Base-by-base conservation (phyloP, 2,888 invertebrate species). In the Clivina fossor region DNA sequence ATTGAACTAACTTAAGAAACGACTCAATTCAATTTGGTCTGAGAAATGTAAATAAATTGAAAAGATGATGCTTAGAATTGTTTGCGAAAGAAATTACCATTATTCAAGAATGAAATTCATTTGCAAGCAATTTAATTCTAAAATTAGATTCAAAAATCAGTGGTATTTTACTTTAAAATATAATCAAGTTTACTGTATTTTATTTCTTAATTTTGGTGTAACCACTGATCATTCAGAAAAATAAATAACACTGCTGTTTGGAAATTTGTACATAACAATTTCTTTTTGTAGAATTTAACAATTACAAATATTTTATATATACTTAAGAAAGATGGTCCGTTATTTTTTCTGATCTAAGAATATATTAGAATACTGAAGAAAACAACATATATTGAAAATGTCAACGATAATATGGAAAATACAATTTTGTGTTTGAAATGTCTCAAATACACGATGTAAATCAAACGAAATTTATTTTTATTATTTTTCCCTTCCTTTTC, bases 401-500 rank as follows among this genome's bases (percentile, higher is more conserved):
- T 50, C 50, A 50, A 40, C 40, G 50, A 50, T 50, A 22, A 30
- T 37, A 37, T 15, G 11, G 9, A n/a, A 13, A 43, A 43, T 20
- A 24, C 16, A 40, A 26, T 38, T 24, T 40, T 43, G 51, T 51
- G 51, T 51, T 51, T 51, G 51, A 50, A 32, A 9, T 40, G 7
- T 43, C 30, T 51, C 51, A 51, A 51, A 51, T 51, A 51, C 51
- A 51, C 40, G n/a, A 43, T 51, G 43, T 43, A 51, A 51, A 51
- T 15, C 22, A 32, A 26, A 22, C 5, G 11, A 13, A 19, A 11
- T 13, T 2, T 16, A 4, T 18, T 16, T 37, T 48, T 7, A 24
- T 24, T 24, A 37, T 48, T 22, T 22, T n/a, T 22, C 22, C 22
- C 35, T 35, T 13, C 2, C n/a, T 4, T 35, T 8, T 22, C 19